Evolutionary conservation across 2,797 vertebrate genomes (phyloP).

Genomic region (Arnoldichthys spilopterus): DNA sequence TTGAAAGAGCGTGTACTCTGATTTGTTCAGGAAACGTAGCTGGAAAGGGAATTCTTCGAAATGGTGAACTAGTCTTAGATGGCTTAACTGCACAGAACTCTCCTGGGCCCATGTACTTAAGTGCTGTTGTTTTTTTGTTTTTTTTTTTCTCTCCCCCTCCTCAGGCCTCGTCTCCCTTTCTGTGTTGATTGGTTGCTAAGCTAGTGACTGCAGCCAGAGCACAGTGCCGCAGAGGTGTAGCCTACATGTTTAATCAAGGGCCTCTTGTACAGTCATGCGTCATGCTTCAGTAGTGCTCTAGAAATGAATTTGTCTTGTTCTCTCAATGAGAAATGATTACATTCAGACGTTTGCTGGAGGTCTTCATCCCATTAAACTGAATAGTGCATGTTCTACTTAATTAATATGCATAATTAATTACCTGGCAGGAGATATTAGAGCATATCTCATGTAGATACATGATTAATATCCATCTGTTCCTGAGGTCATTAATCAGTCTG

Average conservation of each 20-base stretch:
- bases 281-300: conserved; percentile 61
- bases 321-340: conserved; percentile 66
- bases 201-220: conserved; percentile 61
- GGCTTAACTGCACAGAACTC: not conserved
- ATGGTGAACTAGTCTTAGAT: not conserved
- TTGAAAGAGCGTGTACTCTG: not conserved
- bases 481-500: conserved; percentile 76
- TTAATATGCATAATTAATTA: conserved; percentile 80
- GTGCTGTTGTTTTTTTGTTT: conserved; percentile 2
- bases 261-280: conserved; percentile 68
- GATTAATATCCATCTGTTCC: conserved; percentile 76
- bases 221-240: conserved; percentile 64
- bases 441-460: conserved; percentile 74
- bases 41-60: not conserved
- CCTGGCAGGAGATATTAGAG: conserved; percentile 72
- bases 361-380: conserved; percentile 68
- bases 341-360: conserved; percentile 65
- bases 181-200: conserved; percentile 57
- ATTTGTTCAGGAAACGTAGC: not conserved
- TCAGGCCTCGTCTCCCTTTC: not conserved
- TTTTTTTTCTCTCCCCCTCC: too few species aligned
- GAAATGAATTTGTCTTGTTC: conserved; percentile 65
- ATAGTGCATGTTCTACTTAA: conserved; percentile 75
- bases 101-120: not conserved
- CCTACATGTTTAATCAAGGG: conserved; percentile 70